A percentile compares a stretch with the other conserved stretches of the same genome.
phyloP scores from a whole-genome alignment of 2,113 vertebrate species.

The Phalacrocorax aristotelis region DNA sequence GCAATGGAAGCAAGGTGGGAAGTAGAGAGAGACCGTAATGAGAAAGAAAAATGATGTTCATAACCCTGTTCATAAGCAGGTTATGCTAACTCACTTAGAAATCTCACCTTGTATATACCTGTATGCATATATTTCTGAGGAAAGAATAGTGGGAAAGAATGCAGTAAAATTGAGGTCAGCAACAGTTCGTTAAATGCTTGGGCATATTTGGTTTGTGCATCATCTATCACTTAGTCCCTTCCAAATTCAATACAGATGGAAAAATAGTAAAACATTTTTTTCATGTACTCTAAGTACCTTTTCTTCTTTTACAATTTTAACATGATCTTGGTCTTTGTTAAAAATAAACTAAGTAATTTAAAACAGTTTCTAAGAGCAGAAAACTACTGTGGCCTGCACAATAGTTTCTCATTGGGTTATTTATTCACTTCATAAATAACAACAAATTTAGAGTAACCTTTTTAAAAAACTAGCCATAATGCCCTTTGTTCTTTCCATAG shows the following conservation, averaged over 20 bases:
- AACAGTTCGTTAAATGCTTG: neutral
- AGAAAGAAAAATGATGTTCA: neutral
- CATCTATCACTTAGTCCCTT: neutral
- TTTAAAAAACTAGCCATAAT: neutral
- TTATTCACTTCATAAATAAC: neutral
- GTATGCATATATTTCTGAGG: neutral
- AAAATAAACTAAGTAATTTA: neutral
- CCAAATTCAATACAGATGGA: neutral
- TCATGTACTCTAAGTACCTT: neutral
- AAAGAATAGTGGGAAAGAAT: neutral
- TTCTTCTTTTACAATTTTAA: neutral
- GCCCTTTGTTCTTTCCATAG: neutral
- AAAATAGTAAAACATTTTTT: neutral
- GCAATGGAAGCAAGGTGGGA: fast-evolving
- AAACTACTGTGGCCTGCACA: neutral
- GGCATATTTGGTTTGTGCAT: neutral
- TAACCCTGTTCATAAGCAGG: neutral
- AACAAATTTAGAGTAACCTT: neutral
- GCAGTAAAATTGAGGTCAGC: neutral
- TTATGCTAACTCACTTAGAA: neutral
- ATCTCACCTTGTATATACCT: neutral
- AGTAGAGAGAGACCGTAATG: neutral
- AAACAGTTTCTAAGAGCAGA: neutral
- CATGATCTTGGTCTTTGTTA: neutral
- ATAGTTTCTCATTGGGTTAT: neutral